Conservation (phyloP, 2,888 invertebrate species). For the Mimachlamys varia region DNA sequence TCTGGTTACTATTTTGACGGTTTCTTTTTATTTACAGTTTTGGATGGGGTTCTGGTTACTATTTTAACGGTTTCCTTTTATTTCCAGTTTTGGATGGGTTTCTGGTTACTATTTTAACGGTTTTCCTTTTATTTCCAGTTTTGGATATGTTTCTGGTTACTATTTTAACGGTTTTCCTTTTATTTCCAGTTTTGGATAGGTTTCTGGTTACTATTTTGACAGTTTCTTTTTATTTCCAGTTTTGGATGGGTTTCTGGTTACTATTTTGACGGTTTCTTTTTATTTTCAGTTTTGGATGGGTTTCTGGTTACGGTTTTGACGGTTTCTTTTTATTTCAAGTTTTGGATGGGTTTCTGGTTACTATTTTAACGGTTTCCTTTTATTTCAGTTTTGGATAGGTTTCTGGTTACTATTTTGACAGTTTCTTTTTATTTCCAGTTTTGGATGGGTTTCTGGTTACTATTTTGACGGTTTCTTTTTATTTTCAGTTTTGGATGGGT, state of each 20-base stretch:
- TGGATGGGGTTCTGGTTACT: conserved; percentile 55
- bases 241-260: conserved; percentile 55
- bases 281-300: conserved; percentile 57
- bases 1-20: conserved; percentile 46
- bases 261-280: not conserved
- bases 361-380: not conserved
- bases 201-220: conserved; percentile 46
- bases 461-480: not conserved
- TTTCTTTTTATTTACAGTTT: conserved; percentile 52
- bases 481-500: conserved; percentile 57
- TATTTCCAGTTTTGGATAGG: conserved; percentile 57
- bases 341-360: conserved; percentile 55
- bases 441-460: conserved; percentile 55
- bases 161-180: not conserved
- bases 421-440: conserved; percentile 51
- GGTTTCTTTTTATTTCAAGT: conserved; percentile 50
- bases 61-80: not conserved
- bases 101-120: conserved; percentile 45
- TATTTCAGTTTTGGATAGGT: conserved; percentile 57
- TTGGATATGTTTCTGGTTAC: conserved; percentile 55
- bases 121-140: conserved; percentile 52
- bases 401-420: conserved; percentile 46
- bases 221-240: conserved; percentile 50
- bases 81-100: conserved; percentile 57
- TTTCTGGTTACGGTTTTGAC: conserved; percentile 45